These are phyloP conservation scores for Actenoides lindsayi DNA, from an alignment of 2,113 vertebrate species.

Conservation along the genomic window DNA sequence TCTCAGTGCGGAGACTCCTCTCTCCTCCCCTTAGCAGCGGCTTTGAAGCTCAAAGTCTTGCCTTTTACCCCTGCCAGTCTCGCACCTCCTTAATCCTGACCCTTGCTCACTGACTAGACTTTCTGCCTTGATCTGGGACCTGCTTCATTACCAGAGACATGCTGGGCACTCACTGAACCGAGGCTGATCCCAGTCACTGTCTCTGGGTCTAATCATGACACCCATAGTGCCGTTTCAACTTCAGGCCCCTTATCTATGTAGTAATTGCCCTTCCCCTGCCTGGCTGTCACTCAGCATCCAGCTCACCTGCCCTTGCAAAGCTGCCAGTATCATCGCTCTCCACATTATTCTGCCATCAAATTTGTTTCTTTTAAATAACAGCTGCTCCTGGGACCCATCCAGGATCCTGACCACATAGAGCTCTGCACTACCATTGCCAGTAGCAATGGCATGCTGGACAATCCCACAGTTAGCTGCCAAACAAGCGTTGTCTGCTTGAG, in stretches of 20 bases:
- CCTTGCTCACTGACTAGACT: not conserved
- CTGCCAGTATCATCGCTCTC: not conserved
- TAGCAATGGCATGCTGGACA: not conserved
- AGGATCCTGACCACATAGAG: not conserved
- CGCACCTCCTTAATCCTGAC: not conserved
- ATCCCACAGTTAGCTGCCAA: not conserved
- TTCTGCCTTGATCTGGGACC: not conserved
- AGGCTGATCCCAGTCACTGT: not conserved
- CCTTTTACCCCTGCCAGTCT: not conserved
- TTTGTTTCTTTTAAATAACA: not conserved
- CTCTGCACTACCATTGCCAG: not conserved
- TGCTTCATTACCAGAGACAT: not conserved
- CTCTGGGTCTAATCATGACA: not conserved
- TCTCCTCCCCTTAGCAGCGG: not conserved
- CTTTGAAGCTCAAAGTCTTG: not conserved
- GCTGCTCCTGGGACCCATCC: not conserved
- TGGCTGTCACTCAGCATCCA: not conserved
- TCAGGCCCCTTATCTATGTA: not conserved
- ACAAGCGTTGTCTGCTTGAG: not conserved
- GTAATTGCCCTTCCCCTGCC: not conserved
- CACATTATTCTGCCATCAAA: not conserved
- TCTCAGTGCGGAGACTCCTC: rapidly evolving
- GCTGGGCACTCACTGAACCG: not conserved
- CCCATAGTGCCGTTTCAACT: not conserved
- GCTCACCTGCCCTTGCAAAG: not conserved